Evolutionary conservation across 2,888 invertebrate genomes (phyloP), one percentile per base, ranked within the genome.

Genomic region (Hypsopygia costalis): DNA sequence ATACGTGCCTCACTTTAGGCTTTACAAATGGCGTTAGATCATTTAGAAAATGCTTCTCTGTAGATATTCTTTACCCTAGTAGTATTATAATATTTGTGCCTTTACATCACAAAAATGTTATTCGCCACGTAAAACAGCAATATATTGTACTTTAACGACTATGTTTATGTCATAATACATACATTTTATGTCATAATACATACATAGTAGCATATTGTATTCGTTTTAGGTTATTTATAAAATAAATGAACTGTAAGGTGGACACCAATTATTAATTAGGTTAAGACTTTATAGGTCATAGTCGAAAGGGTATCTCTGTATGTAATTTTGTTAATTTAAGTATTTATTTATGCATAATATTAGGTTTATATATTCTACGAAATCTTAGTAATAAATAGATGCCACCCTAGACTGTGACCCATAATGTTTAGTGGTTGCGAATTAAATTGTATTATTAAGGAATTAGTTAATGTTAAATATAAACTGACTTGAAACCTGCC

Each of bases 401-500:
- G 28, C 35, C 40, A 44, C 36, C 20, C 37, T 44, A 35, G 38
- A 47, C 41, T 34, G 43, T 39, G 41, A 37, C 31, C 25, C 5
- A 28, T 34, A 16, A 39, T 31, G 47, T 51, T 47, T 45, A 46
- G 20, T 29, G 35, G 43, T 28, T 43, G 42, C 42, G 16, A 34
- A 30, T 29, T 43, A 8, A 34, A 44, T 8, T 36, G 11, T 43
- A 37, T 41, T 43, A 33, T 36, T 43, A 36, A 39, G 40, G 34
- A 36, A 34, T 36, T 52, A 51, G 41, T 40, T 58, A 56, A 38
- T 41, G 16, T 41, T 47, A 51, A 48, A 44, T 48, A 38, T 61
- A 53, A 49, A 58, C 58, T 64, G 68, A 74, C 69, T 72, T 72
- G 63, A 69, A 66, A 70, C 71, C 81, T 79, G 79, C 80, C 81